Conservation (phyloP, 1,140 invertebrate species). For the Drosophila mojavensis region DNA sequence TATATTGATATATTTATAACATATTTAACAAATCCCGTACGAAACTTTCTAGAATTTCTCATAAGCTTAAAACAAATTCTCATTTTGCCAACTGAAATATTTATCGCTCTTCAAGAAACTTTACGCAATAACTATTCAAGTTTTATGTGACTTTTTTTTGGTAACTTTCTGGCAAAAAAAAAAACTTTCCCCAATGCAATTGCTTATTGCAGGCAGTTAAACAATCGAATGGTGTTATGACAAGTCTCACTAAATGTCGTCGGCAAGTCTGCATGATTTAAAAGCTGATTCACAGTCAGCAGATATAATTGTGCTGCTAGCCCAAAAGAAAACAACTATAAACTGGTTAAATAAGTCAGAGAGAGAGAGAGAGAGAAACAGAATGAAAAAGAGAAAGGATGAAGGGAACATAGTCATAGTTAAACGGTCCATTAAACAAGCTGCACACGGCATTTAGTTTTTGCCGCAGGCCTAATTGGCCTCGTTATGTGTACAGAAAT, state of each 20-base stretch:
- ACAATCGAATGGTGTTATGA: conserved; percentile 33
- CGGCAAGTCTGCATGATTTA: conserved; percentile 12
- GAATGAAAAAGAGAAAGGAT: not conserved
- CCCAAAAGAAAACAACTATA: conserved; percentile 5
- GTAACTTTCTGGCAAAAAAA: not conserved
- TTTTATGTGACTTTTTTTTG: not conserved
- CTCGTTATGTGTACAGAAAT: conserved; percentile 67
- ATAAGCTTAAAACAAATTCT: not conserved
- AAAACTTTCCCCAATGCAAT: conserved; percentile 1
- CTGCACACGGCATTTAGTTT: conserved; percentile 76
- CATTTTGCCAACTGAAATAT: not conserved
- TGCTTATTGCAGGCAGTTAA: conserved; percentile 12
- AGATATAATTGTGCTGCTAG: not conserved
- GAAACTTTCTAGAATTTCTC: not conserved
- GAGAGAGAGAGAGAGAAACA: not conserved
- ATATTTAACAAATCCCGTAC: too few species aligned
- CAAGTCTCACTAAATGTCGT: conserved; percentile 15
- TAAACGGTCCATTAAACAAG: conserved; percentile 70
- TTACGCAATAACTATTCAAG: not conserved
- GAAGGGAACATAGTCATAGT: conserved; percentile 32
- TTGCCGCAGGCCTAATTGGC: conserved; percentile 69
- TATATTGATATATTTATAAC: not conserved
- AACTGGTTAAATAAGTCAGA: not conserved
- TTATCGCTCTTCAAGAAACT: not conserved
- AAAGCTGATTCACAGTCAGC: conserved; percentile 8